Conservation (phyloP, 2,113 vertebrate genomes). For the human region GRCh38 chr3:16221001-16221500, state of each 20-base stretch:
- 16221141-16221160: not conserved
- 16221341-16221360: not conserved
- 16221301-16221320: not conserved
- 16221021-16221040: not conserved
- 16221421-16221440: not conserved
- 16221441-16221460: not conserved
- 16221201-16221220: too few species aligned
- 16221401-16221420: not conserved
- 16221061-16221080: not conserved
- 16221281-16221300: not conserved
- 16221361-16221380: not conserved
- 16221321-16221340: not conserved
- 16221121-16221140: not conserved
- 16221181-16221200: too few species aligned
- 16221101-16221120: not conserved
- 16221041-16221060: not conserved
- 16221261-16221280: not conserved
- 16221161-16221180: too few species aligned
- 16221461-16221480: fast-evolving
- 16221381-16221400: not conserved
- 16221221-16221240: not conserved
- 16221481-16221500: not conserved
- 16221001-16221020: not conserved
- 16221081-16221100: not conserved
- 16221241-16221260: not conserved